These are phyloP conservation scores for Acropora tenuis DNA, from an alignment of 64 coral and sea anemone genomes.

Conservation along the genomic window DNA sequence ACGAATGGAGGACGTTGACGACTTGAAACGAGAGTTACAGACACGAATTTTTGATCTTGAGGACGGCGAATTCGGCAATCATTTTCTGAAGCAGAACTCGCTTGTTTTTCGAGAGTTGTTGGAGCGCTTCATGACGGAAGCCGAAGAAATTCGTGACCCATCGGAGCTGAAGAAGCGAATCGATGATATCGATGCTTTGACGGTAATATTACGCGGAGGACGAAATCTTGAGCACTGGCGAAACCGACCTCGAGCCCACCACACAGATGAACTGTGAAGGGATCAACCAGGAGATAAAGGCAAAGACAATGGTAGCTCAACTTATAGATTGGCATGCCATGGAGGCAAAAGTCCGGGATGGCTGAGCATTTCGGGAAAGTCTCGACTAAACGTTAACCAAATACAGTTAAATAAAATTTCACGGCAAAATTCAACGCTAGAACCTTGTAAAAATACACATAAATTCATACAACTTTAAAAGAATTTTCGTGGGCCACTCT, in stretches of 20 bases:
- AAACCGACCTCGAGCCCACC: not conserved
- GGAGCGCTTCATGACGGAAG: constrained; percentile 63
- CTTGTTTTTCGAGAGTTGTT: constrained; percentile 57
- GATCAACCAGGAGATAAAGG: not conserved
- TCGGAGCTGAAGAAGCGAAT: constrained; percentile 70
- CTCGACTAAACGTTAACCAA: too few relatives aligned
- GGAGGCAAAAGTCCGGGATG: too few relatives aligned
- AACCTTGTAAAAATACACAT: too few relatives aligned
- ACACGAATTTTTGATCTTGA: constrained; percentile 49
- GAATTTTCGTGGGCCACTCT: too few relatives aligned
- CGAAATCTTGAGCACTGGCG: not conserved
- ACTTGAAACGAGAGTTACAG: constrained; percentile 71
- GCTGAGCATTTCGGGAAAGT: too few relatives aligned
- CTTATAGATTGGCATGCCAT: too few relatives aligned
- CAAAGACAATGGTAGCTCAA: too few relatives aligned
- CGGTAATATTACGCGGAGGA: constrained; percentile 47
- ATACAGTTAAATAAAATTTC: too few relatives aligned
- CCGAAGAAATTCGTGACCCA: constrained; percentile 57
- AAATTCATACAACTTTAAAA: too few relatives aligned
- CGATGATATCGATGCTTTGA: constrained; percentile 75
- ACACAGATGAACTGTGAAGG: constrained; percentile 21
- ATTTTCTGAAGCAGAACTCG: constrained; percentile 16
- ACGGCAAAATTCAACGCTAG: too few relatives aligned
- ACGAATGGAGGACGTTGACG: constrained; percentile 40
- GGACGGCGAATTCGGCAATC: constrained; percentile 11